Evolutionary conservation across 2,113 vertebrate species (phyloP).

Genomic region (Percina caprodes): DNA sequence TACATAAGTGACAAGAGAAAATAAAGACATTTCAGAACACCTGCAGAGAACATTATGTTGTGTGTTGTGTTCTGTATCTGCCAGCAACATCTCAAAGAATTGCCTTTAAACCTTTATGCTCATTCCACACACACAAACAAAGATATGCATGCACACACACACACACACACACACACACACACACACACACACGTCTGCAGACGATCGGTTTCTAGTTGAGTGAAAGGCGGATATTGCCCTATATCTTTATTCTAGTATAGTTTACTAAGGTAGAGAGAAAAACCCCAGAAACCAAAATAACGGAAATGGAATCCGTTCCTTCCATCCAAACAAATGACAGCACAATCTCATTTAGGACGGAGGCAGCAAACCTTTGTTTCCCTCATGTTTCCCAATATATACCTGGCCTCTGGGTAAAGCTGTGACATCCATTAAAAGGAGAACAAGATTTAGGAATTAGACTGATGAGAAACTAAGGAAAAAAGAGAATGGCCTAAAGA

Average conservation of each 20-base stretch:
- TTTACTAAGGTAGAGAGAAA: conserved; percentile 44
- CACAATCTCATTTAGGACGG: conserved; percentile 57
- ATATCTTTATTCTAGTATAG: conserved; percentile 46
- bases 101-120: not conserved
- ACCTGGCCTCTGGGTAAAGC: conserved; percentile 44
- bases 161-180: not conserved
- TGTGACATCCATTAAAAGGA: conserved; percentile 33
- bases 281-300: conserved; percentile 31
- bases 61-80: not conserved
- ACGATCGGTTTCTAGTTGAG: conserved; percentile 7
- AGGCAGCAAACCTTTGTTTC: conserved; percentile 40
- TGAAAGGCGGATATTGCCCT: conserved; percentile 46
- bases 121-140: conserved; percentile 9
- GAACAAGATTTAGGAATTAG: conserved; percentile 50
- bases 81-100: conserved; percentile 1
- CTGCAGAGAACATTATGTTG: conserved; percentile 20
- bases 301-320: conserved; percentile 29
- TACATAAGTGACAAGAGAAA: not conserved
- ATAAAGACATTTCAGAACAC: not conserved
- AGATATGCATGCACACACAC: conserved; percentile 8
- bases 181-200: not conserved
- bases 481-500: conserved; percentile 1
- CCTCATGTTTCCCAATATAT: conserved; percentile 46
- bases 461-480: conserved; percentile 43
- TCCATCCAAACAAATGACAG: conserved; percentile 55